Conservation (phyloP, 2,797 vertebrate genomes). For the Crypturellus tataupa region DNA sequence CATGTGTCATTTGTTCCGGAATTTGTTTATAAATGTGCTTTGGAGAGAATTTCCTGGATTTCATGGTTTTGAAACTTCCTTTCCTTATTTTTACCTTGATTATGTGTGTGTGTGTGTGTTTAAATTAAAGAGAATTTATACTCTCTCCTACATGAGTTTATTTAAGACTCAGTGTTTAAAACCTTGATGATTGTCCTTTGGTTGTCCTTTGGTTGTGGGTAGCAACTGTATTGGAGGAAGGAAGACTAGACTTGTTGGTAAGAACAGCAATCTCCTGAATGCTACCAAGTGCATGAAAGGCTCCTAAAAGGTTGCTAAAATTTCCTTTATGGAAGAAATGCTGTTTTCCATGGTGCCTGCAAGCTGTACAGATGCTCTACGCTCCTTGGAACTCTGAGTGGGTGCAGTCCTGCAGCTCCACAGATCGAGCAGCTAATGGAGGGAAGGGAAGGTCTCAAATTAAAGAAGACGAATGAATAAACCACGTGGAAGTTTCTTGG, state of each 20-base stretch:
- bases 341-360: background rate
- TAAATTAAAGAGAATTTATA: background rate
- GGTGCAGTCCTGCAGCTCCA: background rate
- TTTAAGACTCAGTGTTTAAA: background rate
- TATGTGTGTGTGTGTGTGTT: background rate
- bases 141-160: background rate
- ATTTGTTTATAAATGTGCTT: slow-evolving; percentile 34
- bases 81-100: background rate
- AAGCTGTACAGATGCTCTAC: no score
- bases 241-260: background rate
- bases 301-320: background rate
- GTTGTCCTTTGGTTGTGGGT: background rate
- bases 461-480: background rate
- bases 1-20: slow-evolving; percentile 29
- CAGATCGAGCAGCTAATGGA: background rate
- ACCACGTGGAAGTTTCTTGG: background rate
- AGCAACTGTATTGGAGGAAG: background rate
- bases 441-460: background rate
- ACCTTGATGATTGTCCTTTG: background rate
- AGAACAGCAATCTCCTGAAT: background rate
- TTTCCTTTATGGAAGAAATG: background rate
- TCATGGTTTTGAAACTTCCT: slow-evolving; percentile 8
- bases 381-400: background rate
- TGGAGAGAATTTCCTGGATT: slow-evolving; percentile 55
- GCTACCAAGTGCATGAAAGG: background rate